phyloP scores from a whole-genome alignment of 53 echinoderm and acorn worm species.

The Stichopus horrens region DNA sequence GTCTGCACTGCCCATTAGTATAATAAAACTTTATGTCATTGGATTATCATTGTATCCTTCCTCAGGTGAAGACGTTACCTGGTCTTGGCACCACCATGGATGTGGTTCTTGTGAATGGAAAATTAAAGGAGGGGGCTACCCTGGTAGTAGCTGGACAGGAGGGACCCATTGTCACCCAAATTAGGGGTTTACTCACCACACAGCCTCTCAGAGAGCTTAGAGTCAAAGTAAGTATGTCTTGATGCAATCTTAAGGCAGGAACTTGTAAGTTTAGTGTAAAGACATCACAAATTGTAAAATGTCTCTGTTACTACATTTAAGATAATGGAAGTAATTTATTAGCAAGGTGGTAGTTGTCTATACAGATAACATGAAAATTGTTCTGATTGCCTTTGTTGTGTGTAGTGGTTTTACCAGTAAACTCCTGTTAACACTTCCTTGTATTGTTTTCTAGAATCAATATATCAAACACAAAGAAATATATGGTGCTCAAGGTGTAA shows the following conservation, averaged over 20 bases:
- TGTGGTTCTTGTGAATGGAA: constrained; percentile 89
- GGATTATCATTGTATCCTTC: neutral
- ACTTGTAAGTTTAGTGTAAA: too few species aligned
- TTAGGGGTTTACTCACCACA: constrained; percentile 87
- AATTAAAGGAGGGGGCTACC: constrained; percentile 80
- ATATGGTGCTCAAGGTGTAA: constrained; percentile 85
- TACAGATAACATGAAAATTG: too few species aligned
- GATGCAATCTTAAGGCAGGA: too few species aligned
- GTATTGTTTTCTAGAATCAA: constrained; percentile 65
- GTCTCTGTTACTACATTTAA: too few species aligned
- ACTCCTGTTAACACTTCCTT: constrained; percentile 8
- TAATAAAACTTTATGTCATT: neutral
- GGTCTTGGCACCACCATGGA: constrained; percentile 98
- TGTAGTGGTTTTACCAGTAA: neutral
- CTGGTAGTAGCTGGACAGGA: constrained; percentile 96
- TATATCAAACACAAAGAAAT: constrained; percentile 93
- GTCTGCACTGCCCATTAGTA: too few species aligned
- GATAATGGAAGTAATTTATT: too few species aligned
- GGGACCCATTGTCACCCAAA: constrained; percentile 86
- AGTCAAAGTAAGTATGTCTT: constrained; percentile 72
- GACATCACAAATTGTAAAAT: too few species aligned
- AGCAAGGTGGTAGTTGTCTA: too few species aligned
- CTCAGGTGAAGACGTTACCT: constrained; percentile 86
- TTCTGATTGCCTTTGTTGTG: too few species aligned
- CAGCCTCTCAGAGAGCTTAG: constrained; percentile 89